A percentile compares a stretch with the other conserved stretches of the same genome.
Evolutionary conservation across 1,140 invertebrate genomes (phyloP).

Genomic region (Trachymyrmex cornetzi): DNA sequence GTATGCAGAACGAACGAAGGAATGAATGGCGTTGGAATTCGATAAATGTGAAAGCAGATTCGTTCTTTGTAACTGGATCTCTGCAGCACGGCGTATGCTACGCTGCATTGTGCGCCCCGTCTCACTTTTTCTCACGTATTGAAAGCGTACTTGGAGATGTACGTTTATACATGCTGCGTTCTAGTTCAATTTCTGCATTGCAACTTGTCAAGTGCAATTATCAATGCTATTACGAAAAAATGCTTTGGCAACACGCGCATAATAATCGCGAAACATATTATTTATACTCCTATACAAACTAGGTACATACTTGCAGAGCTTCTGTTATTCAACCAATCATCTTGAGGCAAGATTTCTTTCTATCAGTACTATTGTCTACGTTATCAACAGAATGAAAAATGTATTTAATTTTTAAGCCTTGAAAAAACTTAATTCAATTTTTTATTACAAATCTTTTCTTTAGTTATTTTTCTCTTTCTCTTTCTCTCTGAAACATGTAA

Average conservation of each 20-base stretch:
- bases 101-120: conserved; percentile 21
- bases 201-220: conserved; percentile 3
- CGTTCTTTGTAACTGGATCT: conserved; percentile 59
- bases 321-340: too few species aligned
- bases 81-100: conserved; percentile 16
- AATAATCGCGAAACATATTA: conserved; percentile 32
- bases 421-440: neutral
- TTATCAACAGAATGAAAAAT: neutral
- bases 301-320: neutral
- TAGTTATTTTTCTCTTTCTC: neutral
- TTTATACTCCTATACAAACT: neutral
- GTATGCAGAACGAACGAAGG: conserved; percentile 48
- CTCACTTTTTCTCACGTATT: conserved; percentile 34
- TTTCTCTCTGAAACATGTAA: neutral
- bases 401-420: neutral
- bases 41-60: conserved; percentile 59
- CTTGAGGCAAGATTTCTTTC: neutral
- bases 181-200: conserved; percentile 21
- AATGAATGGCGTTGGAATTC: conserved; percentile 53
- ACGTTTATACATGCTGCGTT: neutral
- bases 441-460: neutral
- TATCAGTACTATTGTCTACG: neutral
- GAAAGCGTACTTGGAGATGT: conserved; percentile 7
- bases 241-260: neutral
- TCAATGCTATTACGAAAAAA: neutral